phyloP scores from a whole-genome alignment of 2,888 invertebrate genomes.

The Cataglyphis rosenhaueri region DNA sequence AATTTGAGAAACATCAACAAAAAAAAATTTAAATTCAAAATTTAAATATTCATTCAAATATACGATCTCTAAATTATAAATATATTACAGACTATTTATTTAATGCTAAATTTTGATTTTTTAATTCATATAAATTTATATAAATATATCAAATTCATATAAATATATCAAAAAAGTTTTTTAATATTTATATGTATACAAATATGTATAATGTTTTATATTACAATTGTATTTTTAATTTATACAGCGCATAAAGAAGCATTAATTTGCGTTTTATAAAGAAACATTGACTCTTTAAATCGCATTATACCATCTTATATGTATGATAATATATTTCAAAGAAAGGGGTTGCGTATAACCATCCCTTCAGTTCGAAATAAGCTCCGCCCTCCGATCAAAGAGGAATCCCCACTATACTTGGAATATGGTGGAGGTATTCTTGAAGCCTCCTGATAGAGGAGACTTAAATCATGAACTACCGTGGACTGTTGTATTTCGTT shows the following conservation, averaged over 20 bases:
- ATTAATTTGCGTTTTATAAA: constrained; percentile 7
- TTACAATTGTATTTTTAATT: background rate
- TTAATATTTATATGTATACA: too few species aligned
- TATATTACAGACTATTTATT: too few species aligned
- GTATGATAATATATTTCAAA: constrained; percentile 30
- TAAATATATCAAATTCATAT: too few species aligned
- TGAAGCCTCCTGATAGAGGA: constrained; percentile 60
- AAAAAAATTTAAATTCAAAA: too few species aligned
- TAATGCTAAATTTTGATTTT: too few species aligned
- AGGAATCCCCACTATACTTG: constrained; percentile 65
- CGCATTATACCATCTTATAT: constrained; percentile 17
- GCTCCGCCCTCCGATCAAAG: constrained; percentile 76
- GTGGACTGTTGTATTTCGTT: constrained; percentile 55
- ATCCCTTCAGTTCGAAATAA: constrained; percentile 59
- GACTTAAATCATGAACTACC: constrained; percentile 57
- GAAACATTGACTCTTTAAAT: constrained; percentile 6
- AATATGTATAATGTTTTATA: background rate
- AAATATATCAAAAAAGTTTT: too few species aligned
- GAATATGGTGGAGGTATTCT: constrained; percentile 66
- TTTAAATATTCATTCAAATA: background rate
- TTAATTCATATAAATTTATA: too few species aligned
- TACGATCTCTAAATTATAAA: too few species aligned
- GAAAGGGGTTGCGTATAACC: constrained; percentile 47
- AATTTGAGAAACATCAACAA: too few species aligned
- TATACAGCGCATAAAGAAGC: background rate